Base-by-base conservation (phyloP, 1,140 invertebrate genomes). In the Saxidomus purpurata region DNA sequence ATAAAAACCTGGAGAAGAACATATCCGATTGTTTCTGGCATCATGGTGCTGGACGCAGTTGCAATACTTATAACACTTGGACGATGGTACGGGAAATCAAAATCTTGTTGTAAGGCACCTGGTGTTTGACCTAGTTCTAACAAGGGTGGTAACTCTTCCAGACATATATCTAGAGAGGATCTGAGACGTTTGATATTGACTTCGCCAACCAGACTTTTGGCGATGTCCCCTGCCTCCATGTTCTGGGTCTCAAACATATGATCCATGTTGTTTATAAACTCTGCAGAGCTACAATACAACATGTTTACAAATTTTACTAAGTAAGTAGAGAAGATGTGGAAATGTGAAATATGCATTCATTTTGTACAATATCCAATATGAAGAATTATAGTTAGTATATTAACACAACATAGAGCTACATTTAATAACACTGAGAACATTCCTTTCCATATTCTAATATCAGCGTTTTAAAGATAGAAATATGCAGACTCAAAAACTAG, bases 11-110 rank as follows among this genome's bases (percentile, higher is more conserved):
- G 95, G 31, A 95, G 90, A 9, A 95, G 88, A 36, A 94, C 93
- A 89, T 95, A 94, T 67, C 95, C 94, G 13, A 95, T 90, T 31
- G 93, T 94, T 84, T 95, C 94, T 31, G 95, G 94, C 93, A 95
- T 94, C 80, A 93, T 86, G 8, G 91, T 88, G 76, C 93, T 94
- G 31, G 91, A 90, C 3, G 90, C 92, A 36, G 93, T 94, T 22
- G 92, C 91, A 69, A 95, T 43, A 74, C 93, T 95, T 43, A 95
- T 89, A 34, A 94, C 91, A 79, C 94, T 94, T 0, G 95, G 94
- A 28, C 93, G 87, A 79, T 95, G 94, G 87, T 95, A 95, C 0
- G 94, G 94, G 89, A 95, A 95, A 88, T 93, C 90, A 84, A 92
- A 95, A 28, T 94, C 92, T 52, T 89, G 55, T 43, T 87, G 86